Evolutionary conservation across 2,888 invertebrate genomes (phyloP), one percentile per base, ranked within the genome.

Genomic region (Dinocampus coccinellae): DNA sequence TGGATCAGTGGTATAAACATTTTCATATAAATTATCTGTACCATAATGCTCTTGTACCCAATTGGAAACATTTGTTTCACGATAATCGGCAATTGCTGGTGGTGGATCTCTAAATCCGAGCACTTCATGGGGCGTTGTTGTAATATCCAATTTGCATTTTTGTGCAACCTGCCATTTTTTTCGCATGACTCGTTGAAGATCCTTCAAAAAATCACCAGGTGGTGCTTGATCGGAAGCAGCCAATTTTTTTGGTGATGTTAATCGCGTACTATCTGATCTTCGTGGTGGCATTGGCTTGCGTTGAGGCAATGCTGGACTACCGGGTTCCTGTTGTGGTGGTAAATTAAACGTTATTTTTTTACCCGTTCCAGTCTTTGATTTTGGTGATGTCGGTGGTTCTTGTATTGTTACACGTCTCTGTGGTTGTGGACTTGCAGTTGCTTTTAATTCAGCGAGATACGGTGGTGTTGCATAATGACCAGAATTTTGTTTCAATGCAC

Each of bases 131-230:
- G 97, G 96, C 47, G 95, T 95, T 1, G 95, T 95, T n/a, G 93
- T 92, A 13, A 93, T 92, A 85, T 97, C 96, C 26, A 94, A 88
- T 87, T 96, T 95, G 83, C 97, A 96, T 84, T 97, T 97, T 83
- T 97, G 96, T 2, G 97, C 96, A 0, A 97, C 96, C 82, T 96
- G 95, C 95, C 95, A 95, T 83, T 97, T 97, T 83, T 96, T 96
- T 77, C 95, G 91, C 95, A 97, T 97, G 0, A 97, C 97, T 65
- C 96, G 90, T 83, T 97, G 97, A 61, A 97, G 89, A 86, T 97
- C 97, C 84, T 94, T 94, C 57, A 97, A 89, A 83, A 97, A 97
- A 72, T 95, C 95, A 29, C 92, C 92, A 0, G 94, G 94, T 2
- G 95, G 94, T 81, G 93, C 93, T 77, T 92, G 92, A 71, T 91